Evolutionary conservation across 2,888 invertebrate species (phyloP), one percentile per base, ranked within the genome.

Genomic region (Proisotoma minuta): DNA sequence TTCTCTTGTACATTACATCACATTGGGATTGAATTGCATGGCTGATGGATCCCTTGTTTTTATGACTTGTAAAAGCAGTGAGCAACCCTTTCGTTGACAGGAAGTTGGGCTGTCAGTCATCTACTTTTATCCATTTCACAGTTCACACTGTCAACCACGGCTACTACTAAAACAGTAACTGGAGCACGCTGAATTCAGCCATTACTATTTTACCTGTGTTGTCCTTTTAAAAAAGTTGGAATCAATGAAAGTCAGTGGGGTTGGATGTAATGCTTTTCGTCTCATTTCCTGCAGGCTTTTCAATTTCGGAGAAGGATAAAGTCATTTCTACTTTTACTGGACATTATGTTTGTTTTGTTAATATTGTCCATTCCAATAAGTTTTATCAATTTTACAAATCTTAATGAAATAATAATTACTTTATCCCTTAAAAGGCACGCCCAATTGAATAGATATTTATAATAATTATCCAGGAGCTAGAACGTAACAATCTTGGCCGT

Each of bases 21-120:
- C 34, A 27, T 20, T 51, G 28, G 28, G 28, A 4, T 51, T 3
- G 51, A 27, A 27, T 28, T 54, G 3, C 57, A 61, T 61, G 61
- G 61, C 51, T 57, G 61, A 61, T 57, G 61, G 40, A 61, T 40
- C 39, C 12, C 56, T 34, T 57, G 56, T 61, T 61, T 61, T 61
- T 57, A 23, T 24, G 28, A 40, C 15, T 47, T 56, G 12, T 43
- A 12, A 43, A 43, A 43, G 34, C 34, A 47, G n/a, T n/a, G n/a
- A 23, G 20, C 26, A 56, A 56, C 56, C 56, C 56, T 47, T 26
- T 43, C 56, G 23, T 56, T 40, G 43, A 43, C 56, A 56, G 56
- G 56, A 56, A 56, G 56, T 56, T 22, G 22, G 5, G 5, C 56
- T 56, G 56, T 56, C 56, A 56, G 40, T 56, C 56, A 43, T 23